Evolutionary conservation across 2,797 vertebrate genomes (phyloP).

Genomic region (Gorsachius magnificus): DNA sequence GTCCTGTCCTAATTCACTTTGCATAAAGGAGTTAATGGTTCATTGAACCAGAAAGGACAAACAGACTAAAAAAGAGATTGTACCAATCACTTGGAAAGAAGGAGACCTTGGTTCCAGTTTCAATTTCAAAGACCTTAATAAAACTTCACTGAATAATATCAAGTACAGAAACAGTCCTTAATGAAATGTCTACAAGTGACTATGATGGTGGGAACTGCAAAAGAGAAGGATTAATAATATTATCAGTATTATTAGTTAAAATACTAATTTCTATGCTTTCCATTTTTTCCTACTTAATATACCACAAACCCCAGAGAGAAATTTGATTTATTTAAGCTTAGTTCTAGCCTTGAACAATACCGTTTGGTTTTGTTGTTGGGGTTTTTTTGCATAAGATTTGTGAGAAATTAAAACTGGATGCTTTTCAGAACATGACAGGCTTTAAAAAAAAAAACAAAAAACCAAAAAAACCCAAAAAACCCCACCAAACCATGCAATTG

Average conservation of each 20-base stretch:
- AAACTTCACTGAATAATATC: background rate
- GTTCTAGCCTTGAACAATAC: background rate
- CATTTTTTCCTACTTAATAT: background rate
- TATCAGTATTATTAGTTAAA: background rate
- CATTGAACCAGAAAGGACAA: conserved; percentile 32
- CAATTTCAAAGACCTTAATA: background rate
- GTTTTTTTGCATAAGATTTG: background rate
- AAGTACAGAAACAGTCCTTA: background rate
- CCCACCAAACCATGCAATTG: background rate
- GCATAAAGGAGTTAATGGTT: conserved; percentile 12
- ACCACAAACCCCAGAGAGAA: background rate
- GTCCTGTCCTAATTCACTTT: background rate
- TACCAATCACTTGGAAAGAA: background rate
- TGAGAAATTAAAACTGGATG: background rate
- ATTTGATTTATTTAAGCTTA: background rate
- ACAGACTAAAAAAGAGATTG: background rate
- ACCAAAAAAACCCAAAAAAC: too few species aligned
- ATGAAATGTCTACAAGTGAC: background rate
- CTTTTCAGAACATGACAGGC: background rate
- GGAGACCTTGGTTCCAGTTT: background rate
- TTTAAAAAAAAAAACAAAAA: background rate
- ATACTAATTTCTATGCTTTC: background rate
- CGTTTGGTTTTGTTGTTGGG: background rate
- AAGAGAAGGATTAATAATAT: background rate
- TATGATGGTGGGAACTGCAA: background rate